These are phyloP conservation scores for Lophotis ruficrista DNA, from an alignment of 2,113 vertebrate genomes.

Conservation along the genomic window DNA sequence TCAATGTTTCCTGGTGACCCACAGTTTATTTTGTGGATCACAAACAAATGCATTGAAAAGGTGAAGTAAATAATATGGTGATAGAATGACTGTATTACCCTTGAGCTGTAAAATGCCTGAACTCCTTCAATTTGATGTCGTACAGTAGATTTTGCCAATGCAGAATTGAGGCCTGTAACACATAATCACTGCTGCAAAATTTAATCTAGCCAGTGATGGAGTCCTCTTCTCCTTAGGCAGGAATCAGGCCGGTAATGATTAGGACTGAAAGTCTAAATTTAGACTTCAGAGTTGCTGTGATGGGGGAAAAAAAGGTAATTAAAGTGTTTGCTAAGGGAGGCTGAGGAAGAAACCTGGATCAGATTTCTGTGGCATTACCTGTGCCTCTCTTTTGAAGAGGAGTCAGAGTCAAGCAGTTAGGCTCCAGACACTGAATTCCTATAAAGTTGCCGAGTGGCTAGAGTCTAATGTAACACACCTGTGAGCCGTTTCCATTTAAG, in stretches of 20 bases:
- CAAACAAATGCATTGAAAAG: background rate
- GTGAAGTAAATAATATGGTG: background rate
- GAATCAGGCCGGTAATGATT: background rate
- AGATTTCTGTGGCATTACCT: background rate
- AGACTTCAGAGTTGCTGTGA: background rate
- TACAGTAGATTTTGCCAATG: conserved; percentile 14
- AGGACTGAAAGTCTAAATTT: background rate
- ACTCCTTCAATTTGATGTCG: background rate
- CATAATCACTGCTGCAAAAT: background rate
- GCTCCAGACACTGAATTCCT: conserved; percentile 10
- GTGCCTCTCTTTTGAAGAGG: background rate
- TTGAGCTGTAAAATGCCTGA: conserved; percentile 3
- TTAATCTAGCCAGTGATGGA: background rate
- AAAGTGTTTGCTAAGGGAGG: background rate
- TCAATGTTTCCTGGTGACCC: background rate
- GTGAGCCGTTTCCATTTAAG: background rate
- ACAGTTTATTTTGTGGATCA: background rate
- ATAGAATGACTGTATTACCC: background rate
- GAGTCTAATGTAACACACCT: background rate
- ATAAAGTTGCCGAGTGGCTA: background rate
- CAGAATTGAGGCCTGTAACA: background rate
- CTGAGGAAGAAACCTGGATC: background rate
- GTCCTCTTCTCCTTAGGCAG: background rate
- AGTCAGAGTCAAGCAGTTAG: background rate
- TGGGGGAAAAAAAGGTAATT: background rate